Evolutionary conservation across 35 echinoderm and acorn worm species (phyloP), one percentile per base, ranked within the genome.

Genomic region (Ptychodera flava): DNA sequence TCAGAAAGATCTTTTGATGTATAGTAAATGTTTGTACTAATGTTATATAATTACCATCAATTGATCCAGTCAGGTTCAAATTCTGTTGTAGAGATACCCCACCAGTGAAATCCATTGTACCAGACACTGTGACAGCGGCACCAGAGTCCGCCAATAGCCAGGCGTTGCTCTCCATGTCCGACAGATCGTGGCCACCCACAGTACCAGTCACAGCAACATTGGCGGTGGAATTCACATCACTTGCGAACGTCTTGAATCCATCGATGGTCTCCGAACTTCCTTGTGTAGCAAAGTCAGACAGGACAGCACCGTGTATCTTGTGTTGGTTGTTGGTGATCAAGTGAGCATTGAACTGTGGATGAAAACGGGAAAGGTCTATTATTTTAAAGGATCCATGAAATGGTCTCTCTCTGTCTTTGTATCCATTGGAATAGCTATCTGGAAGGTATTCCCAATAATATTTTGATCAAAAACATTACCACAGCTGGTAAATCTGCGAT

Each of bases 221-320:
- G 22, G 6, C 22, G 45, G 6, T 64, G 45, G 22, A 12, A 64
- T 64, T 6, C 45, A 64, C 45, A 64, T 64, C 6, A 12, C 6
- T 64, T 6, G 6, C 22, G 32, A 89, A 83, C 27, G 81, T 84
- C 34, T 89, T 89, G 36, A 30, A 16, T 28, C 88, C 88, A 1
- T 77, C 30, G 10, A 89, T 64, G 15, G 80, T 83, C 31, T 89
- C 88, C 0, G 82, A 76, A 0, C 29, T 29, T n/a, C 88, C 88
- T 37, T 89, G 88, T 27, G 83, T n/a, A 84, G 81, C 81, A 45
- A 89, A 78, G 38, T 89, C 88, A 15, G 35, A 31, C 37, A 89
- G 38, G 16, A 0, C n/a, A 14, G 37, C 75, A 34, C 87, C 87
- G 31, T 1, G 31, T 30, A 89, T 75, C 30, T n/a, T 10, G 38